These are phyloP conservation scores for Nasalis larvatus DNA, from an alignment of 2,113 vertebrate species.

Conservation along the genomic window DNA sequence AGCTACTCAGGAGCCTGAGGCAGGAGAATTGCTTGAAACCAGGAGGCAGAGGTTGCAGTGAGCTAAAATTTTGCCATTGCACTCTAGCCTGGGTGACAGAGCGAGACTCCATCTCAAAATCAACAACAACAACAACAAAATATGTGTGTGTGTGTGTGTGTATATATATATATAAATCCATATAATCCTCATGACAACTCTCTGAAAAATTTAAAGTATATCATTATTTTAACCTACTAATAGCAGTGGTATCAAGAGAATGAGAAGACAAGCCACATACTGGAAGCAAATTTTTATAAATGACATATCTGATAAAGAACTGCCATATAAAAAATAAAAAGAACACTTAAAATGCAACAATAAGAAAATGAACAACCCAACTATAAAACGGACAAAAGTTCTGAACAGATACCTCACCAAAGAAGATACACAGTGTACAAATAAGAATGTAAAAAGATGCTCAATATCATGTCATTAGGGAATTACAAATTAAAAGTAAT, in stretches of 20 bases:
- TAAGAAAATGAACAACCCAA: background rate
- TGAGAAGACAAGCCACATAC: background rate
- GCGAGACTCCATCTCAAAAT: too few species aligned
- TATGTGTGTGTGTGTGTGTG: too few species aligned
- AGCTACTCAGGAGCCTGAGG: too few species aligned
- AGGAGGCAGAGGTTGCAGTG: too few species aligned
- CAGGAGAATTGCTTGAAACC: too few species aligned
- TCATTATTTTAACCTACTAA: constrained; percentile 25
- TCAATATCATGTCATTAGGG: background rate
- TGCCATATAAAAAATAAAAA: background rate
- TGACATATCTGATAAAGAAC: background rate
- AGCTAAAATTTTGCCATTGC: too few species aligned
- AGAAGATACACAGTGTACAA: background rate
- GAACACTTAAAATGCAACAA: background rate
- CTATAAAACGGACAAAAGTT: background rate
- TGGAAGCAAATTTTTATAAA: background rate
- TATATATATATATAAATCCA: background rate
- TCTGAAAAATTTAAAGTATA: background rate
- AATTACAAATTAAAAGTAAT: background rate
- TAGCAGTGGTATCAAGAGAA: background rate
- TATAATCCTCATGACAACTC: background rate
- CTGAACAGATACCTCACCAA: background rate
- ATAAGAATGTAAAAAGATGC: background rate
- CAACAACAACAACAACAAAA: too few species aligned
- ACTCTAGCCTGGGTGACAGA: too few species aligned